Evolutionary conservation across 2,113 vertebrate genomes (phyloP).

Genomic region (Sialia sialis): DNA sequence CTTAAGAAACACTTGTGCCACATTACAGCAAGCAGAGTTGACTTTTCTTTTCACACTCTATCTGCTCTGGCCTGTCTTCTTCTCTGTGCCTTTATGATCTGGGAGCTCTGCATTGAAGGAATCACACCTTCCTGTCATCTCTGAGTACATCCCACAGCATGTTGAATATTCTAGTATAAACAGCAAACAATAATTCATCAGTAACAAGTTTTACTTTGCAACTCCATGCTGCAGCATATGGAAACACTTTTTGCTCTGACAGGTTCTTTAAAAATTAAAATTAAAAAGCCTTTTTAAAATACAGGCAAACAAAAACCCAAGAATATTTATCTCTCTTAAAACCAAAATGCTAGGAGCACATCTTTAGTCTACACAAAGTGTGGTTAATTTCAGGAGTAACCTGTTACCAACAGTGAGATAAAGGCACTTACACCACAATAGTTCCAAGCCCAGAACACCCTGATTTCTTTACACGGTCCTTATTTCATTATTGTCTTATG

Average conservation of each 20-base stretch:
- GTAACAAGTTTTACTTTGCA: background rate
- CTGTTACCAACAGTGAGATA: background rate
- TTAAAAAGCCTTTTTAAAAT: background rate
- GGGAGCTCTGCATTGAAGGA: background rate
- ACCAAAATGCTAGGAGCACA: background rate
- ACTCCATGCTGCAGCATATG: background rate
- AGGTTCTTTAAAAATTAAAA: background rate
- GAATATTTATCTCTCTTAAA: background rate
- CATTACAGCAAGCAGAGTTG: background rate
- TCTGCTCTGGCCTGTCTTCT: background rate
- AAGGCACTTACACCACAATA: background rate
- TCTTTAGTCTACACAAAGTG: background rate
- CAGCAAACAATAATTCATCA: background rate
- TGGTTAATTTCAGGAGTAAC: slow-evolving; percentile 33
- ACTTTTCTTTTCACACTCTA: background rate
- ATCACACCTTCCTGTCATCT: background rate
- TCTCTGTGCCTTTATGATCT: background rate
- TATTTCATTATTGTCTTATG: background rate
- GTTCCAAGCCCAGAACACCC: background rate
- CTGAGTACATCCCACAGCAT: background rate
- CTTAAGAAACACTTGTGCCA: slow-evolving; percentile 13
- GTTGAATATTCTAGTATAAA: background rate
- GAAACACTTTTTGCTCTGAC: background rate
- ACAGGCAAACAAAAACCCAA: background rate
- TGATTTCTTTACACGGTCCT: slow-evolving; percentile 1